Evolutionary conservation across 23 tunicate species (phyloP), one percentile per base, ranked within the genome.

Genomic region (Botrylloides violaceus): DNA sequence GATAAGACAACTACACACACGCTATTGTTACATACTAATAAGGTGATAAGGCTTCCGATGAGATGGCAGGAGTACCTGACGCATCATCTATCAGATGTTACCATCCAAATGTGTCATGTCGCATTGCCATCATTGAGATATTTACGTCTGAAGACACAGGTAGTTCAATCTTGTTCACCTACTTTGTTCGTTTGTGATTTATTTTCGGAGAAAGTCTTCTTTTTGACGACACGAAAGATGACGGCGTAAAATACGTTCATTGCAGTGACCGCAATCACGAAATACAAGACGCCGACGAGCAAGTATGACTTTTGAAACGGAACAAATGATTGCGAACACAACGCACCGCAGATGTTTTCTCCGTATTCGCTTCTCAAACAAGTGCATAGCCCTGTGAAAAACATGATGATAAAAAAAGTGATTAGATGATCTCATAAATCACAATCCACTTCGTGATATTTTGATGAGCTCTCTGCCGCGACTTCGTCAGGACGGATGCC

Each of bases 281-380:
- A 90, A 58, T 90, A 90, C 31, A 75, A 58, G 23, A 73, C 76
- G 5, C 97, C 97, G 32, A 64, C 61, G 22, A 90, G 4, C 32
- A 90, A 59, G 60, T 90, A 90, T 70, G 57, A n/a, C 58, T 90
- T 90, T 7, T 80, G 66, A 59, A 90, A 90, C 19, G 97, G 97
- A 1, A 83, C 85, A 49, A 90, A 90, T 4, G 90, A 75, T 37
- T 79, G 82, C 18, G 97, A 90, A 59, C 97, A 90, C 3, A 49
- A 49, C 3, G 38, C 29, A 56, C 64, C 64, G 68, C 97, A 90
- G 5, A 47, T 36, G 9, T 26, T 58, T 7, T 71, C 35, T 29
- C 83, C 95, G 48, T 49, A 71, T 37, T 71, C 70, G 57, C 72
- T 76, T 32, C 77, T 72, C 63, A 59, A 73, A 75, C 97, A 90